Conservation (phyloP, 2,797 vertebrate species). For the Sebastes hubbsi region DNA sequence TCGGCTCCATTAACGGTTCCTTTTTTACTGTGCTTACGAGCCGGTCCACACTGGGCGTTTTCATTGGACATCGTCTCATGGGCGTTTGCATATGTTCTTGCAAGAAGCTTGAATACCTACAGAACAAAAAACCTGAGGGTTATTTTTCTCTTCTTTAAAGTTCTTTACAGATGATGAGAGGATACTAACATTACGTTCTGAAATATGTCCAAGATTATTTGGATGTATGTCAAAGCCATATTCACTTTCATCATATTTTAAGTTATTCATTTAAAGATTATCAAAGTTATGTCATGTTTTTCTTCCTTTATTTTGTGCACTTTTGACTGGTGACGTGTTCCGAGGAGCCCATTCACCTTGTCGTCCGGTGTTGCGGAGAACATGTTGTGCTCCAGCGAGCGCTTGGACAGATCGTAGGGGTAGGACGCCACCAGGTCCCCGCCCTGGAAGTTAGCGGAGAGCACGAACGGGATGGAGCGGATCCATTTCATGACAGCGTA, state of each 20-base stretch:
- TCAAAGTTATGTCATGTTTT: not conserved
- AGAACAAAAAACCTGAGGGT: not conserved
- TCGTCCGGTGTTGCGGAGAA: conserved; percentile 92
- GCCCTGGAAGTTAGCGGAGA: conserved; percentile 92
- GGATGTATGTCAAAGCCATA: not conserved
- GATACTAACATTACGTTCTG: not conserved
- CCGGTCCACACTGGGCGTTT: conserved; percentile 86
- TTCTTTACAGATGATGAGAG: not conserved
- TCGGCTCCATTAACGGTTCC: conserved; percentile 92
- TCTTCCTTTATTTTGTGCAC: not conserved
- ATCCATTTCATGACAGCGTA: conserved; percentile 97
- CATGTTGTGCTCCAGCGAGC: conserved; percentile 86
- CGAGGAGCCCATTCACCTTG: conserved; percentile 77
- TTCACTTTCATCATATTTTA: not conserved
- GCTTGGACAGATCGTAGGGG: conserved; percentile 91
- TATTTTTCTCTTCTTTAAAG: not conserved
- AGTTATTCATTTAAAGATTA: not conserved
- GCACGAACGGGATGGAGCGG: conserved; percentile 94
- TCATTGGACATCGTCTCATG: conserved; percentile 89
- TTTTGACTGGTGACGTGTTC: not conserved
- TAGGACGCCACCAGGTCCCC: conserved; percentile 95
- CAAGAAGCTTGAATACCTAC: conserved; percentile 91
- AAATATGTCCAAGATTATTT: not conserved
- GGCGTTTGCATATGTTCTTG: conserved; percentile 86
- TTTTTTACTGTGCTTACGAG: conserved; percentile 74